Conservation (phyloP, 2,797 vertebrate genomes). For the Dendrocincla tyrannina region DNA sequence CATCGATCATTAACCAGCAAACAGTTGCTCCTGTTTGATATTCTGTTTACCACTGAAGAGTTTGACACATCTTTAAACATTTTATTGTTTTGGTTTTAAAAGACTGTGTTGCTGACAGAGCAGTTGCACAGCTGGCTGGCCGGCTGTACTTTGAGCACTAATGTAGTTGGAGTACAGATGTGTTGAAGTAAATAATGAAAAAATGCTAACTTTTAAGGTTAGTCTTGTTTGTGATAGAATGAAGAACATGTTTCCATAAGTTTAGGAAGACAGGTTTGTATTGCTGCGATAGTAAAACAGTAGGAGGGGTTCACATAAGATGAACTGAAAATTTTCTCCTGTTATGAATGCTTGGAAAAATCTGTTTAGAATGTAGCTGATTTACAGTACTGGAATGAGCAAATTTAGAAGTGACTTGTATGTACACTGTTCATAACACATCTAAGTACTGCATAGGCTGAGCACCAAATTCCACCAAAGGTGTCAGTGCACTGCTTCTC, state of each 20-base stretch:
- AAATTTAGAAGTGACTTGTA: not conserved
- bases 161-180: not conserved
- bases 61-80: not conserved
- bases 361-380: not conserved
- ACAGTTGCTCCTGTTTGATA: not conserved
- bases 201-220: not conserved
- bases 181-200: not conserved
- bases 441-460: not conserved
- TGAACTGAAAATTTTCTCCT: not conserved
- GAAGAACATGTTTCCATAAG: not conserved
- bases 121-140: conserved; percentile 3
- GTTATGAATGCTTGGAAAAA: not conserved
- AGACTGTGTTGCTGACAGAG: not conserved
- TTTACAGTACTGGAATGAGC: not conserved
- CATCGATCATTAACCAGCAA: not conserved
- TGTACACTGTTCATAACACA: not conserved
- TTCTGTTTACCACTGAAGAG: not conserved
- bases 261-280: not conserved
- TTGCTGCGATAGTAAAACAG: not conserved
- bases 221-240: not conserved
- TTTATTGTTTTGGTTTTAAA: not conserved
- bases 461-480: not conserved
- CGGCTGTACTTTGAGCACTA: not conserved
- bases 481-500: not conserved
- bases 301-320: not conserved